phyloP scores from a whole-genome alignment of 2,797 vertebrate genomes.

The Scolopax bukidnonensis region DNA sequence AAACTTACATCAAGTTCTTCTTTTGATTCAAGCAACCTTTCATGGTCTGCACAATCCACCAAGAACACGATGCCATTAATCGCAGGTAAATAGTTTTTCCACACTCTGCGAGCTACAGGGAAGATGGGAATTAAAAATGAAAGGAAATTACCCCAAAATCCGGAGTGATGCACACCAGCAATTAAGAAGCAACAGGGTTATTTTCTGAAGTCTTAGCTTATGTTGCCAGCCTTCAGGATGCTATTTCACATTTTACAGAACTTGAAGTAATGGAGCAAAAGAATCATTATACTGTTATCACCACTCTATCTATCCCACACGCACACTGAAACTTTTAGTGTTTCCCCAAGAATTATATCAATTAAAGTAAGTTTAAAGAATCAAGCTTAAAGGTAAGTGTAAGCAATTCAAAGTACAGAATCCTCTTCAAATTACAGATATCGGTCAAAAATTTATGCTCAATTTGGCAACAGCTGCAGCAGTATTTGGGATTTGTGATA shows the following conservation, averaged over 20 bases:
- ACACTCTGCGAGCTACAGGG: conserved; percentile 93
- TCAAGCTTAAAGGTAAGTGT: neutral
- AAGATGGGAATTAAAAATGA: neutral
- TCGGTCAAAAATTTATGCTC: neutral
- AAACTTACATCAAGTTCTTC: conserved; percentile 94
- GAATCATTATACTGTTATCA: neutral
- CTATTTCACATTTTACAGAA: neutral
- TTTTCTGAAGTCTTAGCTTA: neutral
- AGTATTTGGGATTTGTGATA: neutral
- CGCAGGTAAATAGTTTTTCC: conserved; percentile 99
- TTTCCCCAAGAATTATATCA: neutral
- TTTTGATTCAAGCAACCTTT: conserved; percentile 92
- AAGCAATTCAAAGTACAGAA: neutral
- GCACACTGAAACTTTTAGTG: neutral
- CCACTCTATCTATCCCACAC: neutral
- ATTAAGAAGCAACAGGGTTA: neutral
- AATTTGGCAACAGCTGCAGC: too few species aligned
- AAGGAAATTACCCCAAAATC: neutral
- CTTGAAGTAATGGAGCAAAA: neutral
- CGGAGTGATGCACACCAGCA: neutral
- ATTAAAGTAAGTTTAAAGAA: neutral
- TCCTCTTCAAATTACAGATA: neutral
- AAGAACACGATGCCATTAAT: conserved; percentile 98
- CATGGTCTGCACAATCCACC: conserved; percentile 92
- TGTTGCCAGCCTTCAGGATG: neutral